Conservation (phyloP, 1,140 invertebrate species). For the Antheraea mylitta region DNA sequence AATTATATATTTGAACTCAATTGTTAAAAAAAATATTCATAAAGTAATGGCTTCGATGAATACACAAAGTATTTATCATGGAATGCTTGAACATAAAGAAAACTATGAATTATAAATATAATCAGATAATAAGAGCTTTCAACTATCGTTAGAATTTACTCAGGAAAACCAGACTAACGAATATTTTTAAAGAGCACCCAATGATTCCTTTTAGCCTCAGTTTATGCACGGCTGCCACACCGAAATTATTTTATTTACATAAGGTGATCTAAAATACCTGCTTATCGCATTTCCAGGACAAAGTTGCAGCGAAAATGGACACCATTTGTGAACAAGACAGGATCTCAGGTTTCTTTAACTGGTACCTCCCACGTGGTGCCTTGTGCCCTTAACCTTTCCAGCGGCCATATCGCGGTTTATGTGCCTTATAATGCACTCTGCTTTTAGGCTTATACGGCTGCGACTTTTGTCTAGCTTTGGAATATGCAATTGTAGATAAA, state of each 20-base stretch:
- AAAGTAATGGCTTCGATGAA: too few relatives aligned
- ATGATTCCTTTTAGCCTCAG: neutral
- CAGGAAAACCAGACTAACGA: too few relatives aligned
- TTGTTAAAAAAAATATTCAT: too few relatives aligned
- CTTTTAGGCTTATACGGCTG: slow-evolving; percentile 55
- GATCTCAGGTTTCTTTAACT: slow-evolving; percentile 77
- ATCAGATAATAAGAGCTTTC: too few relatives aligned
- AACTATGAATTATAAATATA: too few relatives aligned
- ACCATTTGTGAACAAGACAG: slow-evolving; percentile 76
- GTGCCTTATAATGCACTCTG: slow-evolving; percentile 71
- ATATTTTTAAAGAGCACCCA: too few relatives aligned
- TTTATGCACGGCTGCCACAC: neutral
- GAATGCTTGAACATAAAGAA: too few relatives aligned
- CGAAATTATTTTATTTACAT: slow-evolving; percentile 15
- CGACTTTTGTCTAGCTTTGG: slow-evolving; percentile 68
- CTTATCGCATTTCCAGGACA: slow-evolving; percentile 60
- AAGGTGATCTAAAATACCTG: slow-evolving; percentile 46
- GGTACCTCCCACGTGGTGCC: slow-evolving; percentile 76
- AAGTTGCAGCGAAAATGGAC: slow-evolving; percentile 73
- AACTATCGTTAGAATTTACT: too few relatives aligned
- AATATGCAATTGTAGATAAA: slow-evolving; percentile 27
- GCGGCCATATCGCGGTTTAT: slow-evolving; percentile 66
- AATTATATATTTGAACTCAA: too few relatives aligned
- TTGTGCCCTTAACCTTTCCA: slow-evolving; percentile 77
- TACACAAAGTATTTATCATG: too few relatives aligned